A percentile compares a stretch with the other conserved stretches of the same genome.
Conservation (phyloP, 2,888 invertebrate species). For the Acrocyrtus sp. region DNA sequence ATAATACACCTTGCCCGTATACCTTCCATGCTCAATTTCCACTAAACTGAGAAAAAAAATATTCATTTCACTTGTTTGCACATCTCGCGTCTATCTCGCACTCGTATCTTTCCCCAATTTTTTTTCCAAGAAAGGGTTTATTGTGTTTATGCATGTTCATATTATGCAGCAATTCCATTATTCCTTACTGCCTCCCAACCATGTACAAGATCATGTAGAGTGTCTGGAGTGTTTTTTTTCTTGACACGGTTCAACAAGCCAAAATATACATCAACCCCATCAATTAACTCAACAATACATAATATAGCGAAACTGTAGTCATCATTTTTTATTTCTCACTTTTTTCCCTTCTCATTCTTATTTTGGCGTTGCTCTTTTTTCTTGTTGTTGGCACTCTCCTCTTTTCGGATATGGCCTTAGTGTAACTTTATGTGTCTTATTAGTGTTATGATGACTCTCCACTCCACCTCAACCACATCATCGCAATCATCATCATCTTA, state of each 20-base stretch:
- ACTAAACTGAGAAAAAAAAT: background rate
- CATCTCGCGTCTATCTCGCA: background rate
- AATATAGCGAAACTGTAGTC: conserved; percentile 27
- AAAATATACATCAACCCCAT: conserved; percentile 48
- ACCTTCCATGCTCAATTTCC: background rate
- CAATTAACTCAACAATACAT: conserved; percentile 36
- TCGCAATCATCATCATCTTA: too few species aligned
- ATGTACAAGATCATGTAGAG: conserved; percentile 27
- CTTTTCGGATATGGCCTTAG: too few species aligned
- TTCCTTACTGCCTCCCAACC: too few species aligned
- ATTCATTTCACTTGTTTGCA: background rate
- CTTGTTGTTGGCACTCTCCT: background rate
- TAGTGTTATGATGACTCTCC: background rate
- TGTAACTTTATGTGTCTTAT: conserved; percentile 20
- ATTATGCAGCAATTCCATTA: conserved; percentile 20
- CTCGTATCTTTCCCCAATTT: conserved; percentile 3
- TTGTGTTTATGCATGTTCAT: conserved; percentile 1
- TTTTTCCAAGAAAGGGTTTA: conserved; percentile 16
- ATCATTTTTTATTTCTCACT: conserved; percentile 37
- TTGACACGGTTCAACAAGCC: conserved; percentile 50
- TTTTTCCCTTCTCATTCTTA: background rate
- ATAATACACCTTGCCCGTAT: too few species aligned
- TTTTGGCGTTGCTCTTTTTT: background rate
- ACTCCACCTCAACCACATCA: background rate
- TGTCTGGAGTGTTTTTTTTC: conserved; percentile 41